Percentiles rank a stretch among this genome's conserved stretches.
These are phyloP conservation scores for Bimastos eiseni DNA, from an alignment of 2,888 invertebrate genomes.

Conservation along the genomic window DNA sequence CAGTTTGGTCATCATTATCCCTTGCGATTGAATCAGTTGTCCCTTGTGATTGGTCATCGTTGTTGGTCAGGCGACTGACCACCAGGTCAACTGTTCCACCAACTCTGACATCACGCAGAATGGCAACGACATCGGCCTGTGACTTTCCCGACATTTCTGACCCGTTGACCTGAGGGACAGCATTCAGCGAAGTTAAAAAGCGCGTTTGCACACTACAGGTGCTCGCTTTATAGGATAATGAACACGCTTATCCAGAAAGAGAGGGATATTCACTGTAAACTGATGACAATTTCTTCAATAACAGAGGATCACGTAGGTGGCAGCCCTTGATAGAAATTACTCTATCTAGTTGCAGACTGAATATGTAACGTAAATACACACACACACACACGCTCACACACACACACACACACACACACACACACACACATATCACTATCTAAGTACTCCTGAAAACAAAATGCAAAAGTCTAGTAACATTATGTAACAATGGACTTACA, in stretches of 20 bases:
- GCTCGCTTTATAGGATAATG: background rate
- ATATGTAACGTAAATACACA: background rate
- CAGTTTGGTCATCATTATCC: background rate
- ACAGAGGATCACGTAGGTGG: background rate
- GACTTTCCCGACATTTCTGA: conserved; percentile 85
- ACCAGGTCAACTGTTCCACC: conserved; percentile 83
- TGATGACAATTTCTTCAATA: background rate
- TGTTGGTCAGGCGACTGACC: conserved; percentile 71
- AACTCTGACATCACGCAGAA: conserved; percentile 80
- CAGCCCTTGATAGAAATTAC: background rate
- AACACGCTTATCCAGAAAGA: background rate
- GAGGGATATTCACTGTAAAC: too few relatives aligned
- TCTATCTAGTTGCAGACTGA: background rate
- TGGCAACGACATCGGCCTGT: conserved; percentile 87
- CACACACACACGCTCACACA: too few relatives aligned
- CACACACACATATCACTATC: too few relatives aligned
- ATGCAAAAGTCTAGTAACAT: background rate
- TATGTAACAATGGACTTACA: background rate
- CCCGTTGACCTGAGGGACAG: conserved; percentile 76
- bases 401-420: too few relatives aligned
- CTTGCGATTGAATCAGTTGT: background rate
- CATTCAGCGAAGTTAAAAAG: background rate
- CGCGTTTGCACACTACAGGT: too few relatives aligned
- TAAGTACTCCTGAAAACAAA: background rate
- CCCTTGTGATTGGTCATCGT: conserved; percentile 52